These are phyloP conservation scores for Colistium nudipinnis DNA, from an alignment of 2,113 vertebrate genomes.

Conservation along the genomic window DNA sequence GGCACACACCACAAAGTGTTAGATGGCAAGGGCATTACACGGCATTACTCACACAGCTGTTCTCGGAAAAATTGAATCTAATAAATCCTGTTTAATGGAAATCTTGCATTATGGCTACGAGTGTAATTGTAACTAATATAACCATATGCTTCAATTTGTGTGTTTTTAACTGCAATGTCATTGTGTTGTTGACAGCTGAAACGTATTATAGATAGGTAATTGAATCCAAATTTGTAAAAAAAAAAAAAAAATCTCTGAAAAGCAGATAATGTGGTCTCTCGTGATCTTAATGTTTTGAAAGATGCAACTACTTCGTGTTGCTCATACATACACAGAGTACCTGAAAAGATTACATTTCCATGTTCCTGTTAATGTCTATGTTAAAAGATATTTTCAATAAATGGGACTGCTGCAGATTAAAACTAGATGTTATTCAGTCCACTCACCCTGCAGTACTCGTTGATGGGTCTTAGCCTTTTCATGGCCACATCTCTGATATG, in stretches of 20 bases:
- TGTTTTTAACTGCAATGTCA: too few relatives aligned
- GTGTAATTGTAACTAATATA: constrained; percentile 10
- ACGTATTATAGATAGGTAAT: not conserved
- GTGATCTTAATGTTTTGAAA: too few relatives aligned
- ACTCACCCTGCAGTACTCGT: constrained; percentile 97
- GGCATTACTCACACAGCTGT: constrained; percentile 32
- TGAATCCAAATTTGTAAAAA: not conserved
- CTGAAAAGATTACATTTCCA: constrained; percentile 17
- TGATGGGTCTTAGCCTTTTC: constrained; percentile 94
- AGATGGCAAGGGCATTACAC: constrained; percentile 25
- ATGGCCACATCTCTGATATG: constrained; percentile 97
- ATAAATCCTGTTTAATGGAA: constrained; percentile 12
- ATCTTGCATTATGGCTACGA: not conserved
- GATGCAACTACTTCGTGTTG: not conserved
- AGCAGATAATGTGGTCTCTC: not conserved
- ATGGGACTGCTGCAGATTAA: not conserved
- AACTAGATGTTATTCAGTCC: not conserved
- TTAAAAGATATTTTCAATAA: not conserved
- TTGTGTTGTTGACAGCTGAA: too few relatives aligned
- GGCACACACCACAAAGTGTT: not conserved
- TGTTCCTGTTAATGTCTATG: constrained; percentile 1
- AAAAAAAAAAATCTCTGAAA: not conserved
- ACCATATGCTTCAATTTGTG: not conserved
- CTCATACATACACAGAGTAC: not conserved
- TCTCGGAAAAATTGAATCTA: constrained; percentile 1